Base-by-base conservation (phyloP, 2,888 invertebrate species). In the Chrysolina haemoptera region DNA sequence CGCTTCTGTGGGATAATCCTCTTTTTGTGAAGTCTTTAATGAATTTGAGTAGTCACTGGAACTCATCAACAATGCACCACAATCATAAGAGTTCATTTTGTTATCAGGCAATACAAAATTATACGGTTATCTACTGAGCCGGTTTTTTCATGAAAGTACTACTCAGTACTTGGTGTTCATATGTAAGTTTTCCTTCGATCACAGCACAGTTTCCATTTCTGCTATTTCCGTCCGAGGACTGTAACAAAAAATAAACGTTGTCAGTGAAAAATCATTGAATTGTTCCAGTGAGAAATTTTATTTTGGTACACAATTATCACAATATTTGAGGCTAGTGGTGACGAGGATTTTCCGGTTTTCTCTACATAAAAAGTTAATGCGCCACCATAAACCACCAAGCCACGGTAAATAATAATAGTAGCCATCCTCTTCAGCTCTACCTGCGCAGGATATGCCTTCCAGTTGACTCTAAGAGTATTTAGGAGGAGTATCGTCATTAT, bases 131-230 rank as follows among this genome's bases (percentile, higher is more conserved):
- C 53, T 70, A 35, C 59, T n/a, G 59, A 59, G 59, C 70, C 40
- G 67, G 59, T 65, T 65, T 53, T 63, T 27, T 73, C 55, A 62
- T 63, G 65, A 74, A 68, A 71, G 67, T 68, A 40, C 27, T 48
- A 43, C 69, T 65, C 68, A 72, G 72, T 74, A 65, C 55, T 79
- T 80, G 80, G 78, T 79, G 78, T 70, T 73, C 67, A 72, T 74
- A 74, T 77, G 69, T 69, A 76, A 73, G 62, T 73, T 73, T 72
- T 76, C 70, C 62, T 78, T 76, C 72, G 70, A 90, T 94, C 95
- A 95, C 93, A 96, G 95, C 91, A 96, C 96, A 87, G 96, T 96
- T 91, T 96, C 96, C 94, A 96, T 95, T 91, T 96, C 96, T 84
- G 96, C 95, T 82, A 94, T 93, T 89, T 93, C 94, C 78, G 93